phyloP scores from a whole-genome alignment of 2,888 invertebrate genomes.

The Reticulitermes lucifugus region DNA sequence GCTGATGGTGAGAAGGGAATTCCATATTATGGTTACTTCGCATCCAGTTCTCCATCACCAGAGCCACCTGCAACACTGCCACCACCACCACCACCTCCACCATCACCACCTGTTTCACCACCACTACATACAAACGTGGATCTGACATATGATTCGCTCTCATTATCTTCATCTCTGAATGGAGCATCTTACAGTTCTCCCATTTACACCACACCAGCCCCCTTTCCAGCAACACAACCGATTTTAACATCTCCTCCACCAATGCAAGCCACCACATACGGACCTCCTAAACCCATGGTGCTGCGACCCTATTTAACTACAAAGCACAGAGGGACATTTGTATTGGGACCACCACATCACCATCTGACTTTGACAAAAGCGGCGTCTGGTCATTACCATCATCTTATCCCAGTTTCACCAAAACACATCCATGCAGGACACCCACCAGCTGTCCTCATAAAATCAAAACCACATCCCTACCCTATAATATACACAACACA shows the following conservation, averaged over 20 bases:
- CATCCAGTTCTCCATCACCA: background rate
- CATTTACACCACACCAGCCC: background rate
- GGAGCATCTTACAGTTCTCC: background rate
- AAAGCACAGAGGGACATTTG: background rate
- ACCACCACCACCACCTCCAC: background rate
- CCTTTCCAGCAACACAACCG: background rate
- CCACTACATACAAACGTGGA: slow-evolving; percentile 28
- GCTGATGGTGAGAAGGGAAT: background rate
- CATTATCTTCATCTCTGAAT: background rate
- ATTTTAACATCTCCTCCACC: slow-evolving; percentile 38
- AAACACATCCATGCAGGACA: slow-evolving; percentile 8
- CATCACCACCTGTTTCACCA: background rate
- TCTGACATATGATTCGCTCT: slow-evolving; percentile 40
- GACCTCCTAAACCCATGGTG: slow-evolving; percentile 48
- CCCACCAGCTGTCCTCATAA: background rate
- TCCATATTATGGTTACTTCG: slow-evolving; percentile 23
- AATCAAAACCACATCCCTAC: slow-evolving; percentile 22
- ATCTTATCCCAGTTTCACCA: slow-evolving; percentile 2
- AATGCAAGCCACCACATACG: slow-evolving; percentile 50
- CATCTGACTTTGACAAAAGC: background rate
- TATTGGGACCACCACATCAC: slow-evolving; percentile 24
- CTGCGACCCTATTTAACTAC: slow-evolving; percentile 8
- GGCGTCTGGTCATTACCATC: slow-evolving; percentile 2
- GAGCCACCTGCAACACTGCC: background rate
- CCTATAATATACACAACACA: background rate